Base-by-base conservation (phyloP, 2,797 vertebrate genomes). In the Limosa lapponica region DNA sequence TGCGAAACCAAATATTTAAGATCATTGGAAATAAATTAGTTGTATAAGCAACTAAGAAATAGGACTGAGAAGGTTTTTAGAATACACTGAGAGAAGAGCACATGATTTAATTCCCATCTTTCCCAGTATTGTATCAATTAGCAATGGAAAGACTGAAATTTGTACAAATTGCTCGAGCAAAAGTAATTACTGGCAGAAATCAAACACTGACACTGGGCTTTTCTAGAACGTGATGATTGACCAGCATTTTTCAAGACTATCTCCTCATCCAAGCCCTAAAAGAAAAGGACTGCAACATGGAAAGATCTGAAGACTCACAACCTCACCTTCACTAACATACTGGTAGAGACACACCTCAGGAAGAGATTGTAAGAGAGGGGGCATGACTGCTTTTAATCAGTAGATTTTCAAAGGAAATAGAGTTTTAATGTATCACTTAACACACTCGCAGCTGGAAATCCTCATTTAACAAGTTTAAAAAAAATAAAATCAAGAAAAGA, bases 141-240 rank as follows among this genome's bases (percentile, higher is more conserved):
- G 80, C 25, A 78, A 41, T 3, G 8, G 16, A 43, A 90, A 83
- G 52, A 79, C 11, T 70, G 13, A 82, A 71, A 54, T 59, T 64
- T 65, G 16, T 62, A 81, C 10, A 46, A 66, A 54, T 14, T 44
- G 13, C 19, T 51, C 49, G 37, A 19, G 30, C 32, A 32, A 49
- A 67, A 70, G 27, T 15, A 72, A 84, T 61, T 89, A 89, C 58
- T 54, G 39, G 34, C 52, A 77, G 36, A 73, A 90, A 80, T 34
- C 25, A 89, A 82, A 87, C 46, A 64, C 24, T 57, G 59, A 66
- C 34, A 73, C 10, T 23, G 20, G 27, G 43, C 23, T 83, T 91
- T 71, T 64, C 81, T 55, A 65, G 34, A 28, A 81, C 0, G 1
- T 20, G 36, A 64, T 30, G 54, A 69, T 20, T 39, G 39, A 71